Conservation (phyloP, 2,113 vertebrate genomes). For the Microtus richardsoni region DNA sequence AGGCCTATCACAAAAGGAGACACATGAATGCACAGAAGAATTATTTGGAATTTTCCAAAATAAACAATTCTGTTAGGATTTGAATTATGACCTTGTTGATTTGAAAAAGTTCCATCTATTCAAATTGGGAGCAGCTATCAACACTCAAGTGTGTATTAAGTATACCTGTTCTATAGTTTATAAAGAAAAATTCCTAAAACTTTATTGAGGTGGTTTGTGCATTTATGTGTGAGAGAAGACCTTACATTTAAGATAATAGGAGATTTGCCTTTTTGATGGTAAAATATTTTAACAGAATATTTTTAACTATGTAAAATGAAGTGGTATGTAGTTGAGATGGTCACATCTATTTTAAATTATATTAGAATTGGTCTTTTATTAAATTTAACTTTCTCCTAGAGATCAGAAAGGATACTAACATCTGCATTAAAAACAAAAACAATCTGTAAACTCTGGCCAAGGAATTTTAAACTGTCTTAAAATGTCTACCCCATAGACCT, state of each 20-base stretch:
- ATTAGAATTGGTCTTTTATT: background rate
- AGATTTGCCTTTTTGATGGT: slow-evolving; percentile 19
- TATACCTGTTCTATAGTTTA: background rate
- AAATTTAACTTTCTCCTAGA: background rate
- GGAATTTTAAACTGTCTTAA: slow-evolving; percentile 44
- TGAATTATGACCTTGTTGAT: slow-evolving; percentile 19
- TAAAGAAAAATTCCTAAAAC: background rate
- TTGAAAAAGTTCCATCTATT: slow-evolving; percentile 32
- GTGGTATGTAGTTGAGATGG: background rate
- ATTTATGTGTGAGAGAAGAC: background rate
- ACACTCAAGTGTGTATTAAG: background rate
- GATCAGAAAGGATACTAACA: background rate
- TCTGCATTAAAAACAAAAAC: background rate
- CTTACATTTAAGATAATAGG: background rate
- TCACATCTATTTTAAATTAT: background rate
- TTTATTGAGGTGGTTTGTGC: slow-evolving; percentile 6
- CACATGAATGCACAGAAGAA: background rate
- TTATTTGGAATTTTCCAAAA: slow-evolving; percentile 24
- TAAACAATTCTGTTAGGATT: background rate
- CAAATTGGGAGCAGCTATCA: background rate
- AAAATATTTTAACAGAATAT: background rate
- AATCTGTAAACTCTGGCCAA: background rate
- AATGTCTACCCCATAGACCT: background rate
- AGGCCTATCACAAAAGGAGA: background rate
- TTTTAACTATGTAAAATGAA: background rate